Base-by-base conservation (phyloP, 1,140 invertebrate genomes). In the Lutraria rhynchaena region DNA sequence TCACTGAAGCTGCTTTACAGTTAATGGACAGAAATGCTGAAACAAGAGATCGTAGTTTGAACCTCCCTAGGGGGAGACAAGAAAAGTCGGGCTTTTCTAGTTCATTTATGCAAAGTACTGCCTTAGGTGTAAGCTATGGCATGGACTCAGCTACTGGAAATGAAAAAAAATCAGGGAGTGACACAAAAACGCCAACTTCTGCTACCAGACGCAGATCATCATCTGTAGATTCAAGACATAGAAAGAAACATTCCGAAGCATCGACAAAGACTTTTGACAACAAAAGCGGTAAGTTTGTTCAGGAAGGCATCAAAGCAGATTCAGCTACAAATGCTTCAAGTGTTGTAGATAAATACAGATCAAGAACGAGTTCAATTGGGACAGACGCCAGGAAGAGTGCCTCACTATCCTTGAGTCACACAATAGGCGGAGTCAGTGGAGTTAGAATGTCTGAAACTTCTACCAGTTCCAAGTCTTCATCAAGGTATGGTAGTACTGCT, bases 1-100 rank as follows among this genome's bases (percentile, higher is more conserved):
- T 69, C 22, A 67, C 63, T 11, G 60, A 27, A 33, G 46, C 37
- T 35, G 74, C 74, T 69, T 15, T 51, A 29, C 19, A 49, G 9
- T n/a, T 57, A 11, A 69, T 44, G 49, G 13, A 4, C 19, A 53
- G 49, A 15, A 15, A 9, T n/a, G 13, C 15, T 29, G 58, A 61
- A 3, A 31, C 27, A 63, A 19, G 17, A 37, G 29, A 70, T 51
- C 7, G 24, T 11, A 35, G 44, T 7, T 3, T 76, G 44, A 76
- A 76, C 27, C 37, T 76, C 49, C 73, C 57, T 13, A n/a, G 58
- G n/a, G 73, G 73, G 2, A 33, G 73, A 3, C 41, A 9, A 13
- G 73, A 76, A 51, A 19, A 1, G 17, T 11, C 27, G 24, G 22
- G 7, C n/a, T 76, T 63, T 19, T 61, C 73, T 24, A 44, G 31